Evolutionary conservation across 2,113 vertebrate genomes (phyloP), one percentile per base, ranked within the genome.

Genomic region (Tupaia chinensis): DNA sequence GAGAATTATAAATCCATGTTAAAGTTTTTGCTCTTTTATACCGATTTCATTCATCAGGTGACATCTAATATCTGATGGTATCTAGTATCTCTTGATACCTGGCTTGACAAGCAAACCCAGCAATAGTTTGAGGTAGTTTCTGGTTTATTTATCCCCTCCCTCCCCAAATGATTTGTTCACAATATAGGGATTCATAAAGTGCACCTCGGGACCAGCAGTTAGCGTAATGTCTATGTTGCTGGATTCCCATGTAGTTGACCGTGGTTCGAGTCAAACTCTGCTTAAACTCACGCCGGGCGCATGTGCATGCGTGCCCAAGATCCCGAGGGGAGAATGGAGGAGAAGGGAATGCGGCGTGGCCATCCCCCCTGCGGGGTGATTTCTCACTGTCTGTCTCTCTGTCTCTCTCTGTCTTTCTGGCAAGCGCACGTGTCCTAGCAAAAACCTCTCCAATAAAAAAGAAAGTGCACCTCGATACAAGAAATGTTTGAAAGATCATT

Each of bases 161-260:
- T 66, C 66, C 3, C 44, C 44, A 5, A 84, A 17, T 90, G 32
- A 60, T 89, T 93, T 93, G 29, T 89, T 97, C 66, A 87, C 84
- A 94, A 93, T 94, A 65, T 7, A 87, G 80, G 73, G 91, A 34
- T 54, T 78, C 53, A 85, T 29, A 44, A 87, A 74, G 32, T 80
- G 6, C 44, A 32, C n/a, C 22, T 66, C 76, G 61, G 44, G 44
- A 44, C 44, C 44, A 44, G 44, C 44, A 44, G 44, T 44, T 44
- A 44, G 44, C 44, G 44, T 44, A 44, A 44, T 44, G 44, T 44
- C 44, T 44, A 44, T 44, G 44, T 44, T 44, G 44, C 44, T 44
- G 44, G 44, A 44, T 44, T 44, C 44, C 44, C 44, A 44, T 44
- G 44, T 44, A 44, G 44, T 44, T 44, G 44, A 44, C 44, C 5